phyloP scores from a whole-genome alignment of 1,140 invertebrate genomes.

The Scylla paramamosain region DNA sequence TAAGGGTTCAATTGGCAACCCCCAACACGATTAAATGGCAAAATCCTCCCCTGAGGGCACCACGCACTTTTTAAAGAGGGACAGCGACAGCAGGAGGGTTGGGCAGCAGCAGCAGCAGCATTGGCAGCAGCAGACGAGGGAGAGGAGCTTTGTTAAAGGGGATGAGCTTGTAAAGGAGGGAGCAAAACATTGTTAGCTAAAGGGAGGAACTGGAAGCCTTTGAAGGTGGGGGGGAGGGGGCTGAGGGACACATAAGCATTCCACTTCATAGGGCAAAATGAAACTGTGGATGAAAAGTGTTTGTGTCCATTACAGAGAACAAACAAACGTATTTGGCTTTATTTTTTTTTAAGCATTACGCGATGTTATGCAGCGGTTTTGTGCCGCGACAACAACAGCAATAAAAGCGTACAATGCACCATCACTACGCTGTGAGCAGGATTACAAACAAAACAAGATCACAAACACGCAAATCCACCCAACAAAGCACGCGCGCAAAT shows the following conservation, averaged over 20 bases:
- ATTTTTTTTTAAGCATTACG: not conserved
- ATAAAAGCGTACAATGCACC: not conserved
- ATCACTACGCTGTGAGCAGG: not conserved
- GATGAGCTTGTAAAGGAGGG: conserved; percentile 12
- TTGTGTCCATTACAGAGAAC: not conserved
- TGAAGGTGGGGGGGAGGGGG: not conserved
- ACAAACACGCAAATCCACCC: not conserved
- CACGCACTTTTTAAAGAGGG: not conserved
- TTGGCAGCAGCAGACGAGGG: not conserved
- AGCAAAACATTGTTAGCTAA: not conserved
- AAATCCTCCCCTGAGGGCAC: conserved; percentile 8
- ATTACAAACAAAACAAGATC: not conserved
- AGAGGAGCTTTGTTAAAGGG: conserved; percentile 15
- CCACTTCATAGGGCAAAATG: not conserved
- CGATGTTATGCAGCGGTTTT: not conserved
- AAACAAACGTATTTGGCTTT: not conserved
- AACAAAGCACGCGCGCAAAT: not conserved
- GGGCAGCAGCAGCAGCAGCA: not conserved
- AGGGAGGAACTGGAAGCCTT: not conserved
- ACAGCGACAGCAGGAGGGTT: not conserved
- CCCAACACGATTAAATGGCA: conserved; percentile 10
- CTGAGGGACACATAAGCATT: not conserved
- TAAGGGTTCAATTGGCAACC: conserved; percentile 2
- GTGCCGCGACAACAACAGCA: not conserved
- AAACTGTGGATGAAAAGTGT: not conserved